Percentiles rank a stretch among this genome's conserved stretches.
These are phyloP conservation scores for Sinocyclocheilus grahami DNA, from an alignment of 2,113 vertebrate species.

Conservation along the genomic window DNA sequence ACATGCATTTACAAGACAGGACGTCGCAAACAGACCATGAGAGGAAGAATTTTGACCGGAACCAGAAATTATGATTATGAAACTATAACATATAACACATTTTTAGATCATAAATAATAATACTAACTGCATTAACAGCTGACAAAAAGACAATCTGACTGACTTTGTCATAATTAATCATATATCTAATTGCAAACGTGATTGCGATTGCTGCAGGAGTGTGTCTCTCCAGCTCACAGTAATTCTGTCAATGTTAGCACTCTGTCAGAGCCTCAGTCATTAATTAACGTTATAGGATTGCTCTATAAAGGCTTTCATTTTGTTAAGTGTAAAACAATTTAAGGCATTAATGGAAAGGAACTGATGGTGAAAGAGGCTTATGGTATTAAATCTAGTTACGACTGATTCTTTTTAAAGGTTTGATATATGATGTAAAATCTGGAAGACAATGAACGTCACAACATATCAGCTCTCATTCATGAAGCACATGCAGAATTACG, in stretches of 20 bases:
- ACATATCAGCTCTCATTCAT: neutral
- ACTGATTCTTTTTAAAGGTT: neutral
- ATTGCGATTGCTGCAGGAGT: neutral
- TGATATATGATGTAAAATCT: neutral
- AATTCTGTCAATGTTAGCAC: neutral
- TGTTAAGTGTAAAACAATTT: conserved; percentile 5
- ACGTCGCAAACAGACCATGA: neutral
- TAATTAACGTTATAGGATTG: neutral
- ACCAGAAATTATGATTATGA: neutral
- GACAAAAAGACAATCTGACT: neutral
- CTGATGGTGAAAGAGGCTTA: neutral
- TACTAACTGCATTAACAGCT: neutral
- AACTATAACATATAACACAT: neutral
- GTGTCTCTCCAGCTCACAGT: neutral
- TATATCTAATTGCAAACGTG: neutral
- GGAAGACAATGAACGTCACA: conserved; percentile 8
- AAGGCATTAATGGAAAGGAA: conserved; percentile 21
- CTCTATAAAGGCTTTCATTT: conserved; percentile 2
- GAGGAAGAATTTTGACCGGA: neutral
- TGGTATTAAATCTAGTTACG: neutral
- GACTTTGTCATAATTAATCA: neutral
- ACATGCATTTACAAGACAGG: neutral
- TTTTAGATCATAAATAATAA: neutral
- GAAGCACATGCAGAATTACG: neutral
- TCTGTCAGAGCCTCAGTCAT: neutral